Conservation (phyloP, 2,888 invertebrate species). For the Sphaerophoria taeniata region DNA sequence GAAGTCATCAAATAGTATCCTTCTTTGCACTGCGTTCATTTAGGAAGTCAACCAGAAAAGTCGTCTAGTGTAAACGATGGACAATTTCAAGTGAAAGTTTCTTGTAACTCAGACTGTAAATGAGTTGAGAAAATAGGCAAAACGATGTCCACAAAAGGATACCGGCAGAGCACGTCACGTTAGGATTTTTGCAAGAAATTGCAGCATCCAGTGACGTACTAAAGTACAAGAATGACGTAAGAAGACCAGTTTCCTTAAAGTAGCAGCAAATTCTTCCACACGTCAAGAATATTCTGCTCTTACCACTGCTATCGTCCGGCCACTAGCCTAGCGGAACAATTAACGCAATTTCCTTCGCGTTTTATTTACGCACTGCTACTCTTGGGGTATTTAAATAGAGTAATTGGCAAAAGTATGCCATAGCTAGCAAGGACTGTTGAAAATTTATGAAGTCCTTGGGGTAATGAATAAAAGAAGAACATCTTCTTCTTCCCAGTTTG, state of each 20-base stretch:
- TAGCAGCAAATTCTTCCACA: constrained; percentile 22
- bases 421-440: constrained; percentile 37
- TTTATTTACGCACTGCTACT: constrained; percentile 73
- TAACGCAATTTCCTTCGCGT: constrained; percentile 72
- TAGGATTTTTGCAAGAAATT: constrained; percentile 42
- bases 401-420: constrained; percentile 68
- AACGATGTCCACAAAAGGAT: constrained; percentile 14
- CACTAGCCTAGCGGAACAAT: constrained; percentile 48
- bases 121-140: not conserved
- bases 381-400: constrained; percentile 62
- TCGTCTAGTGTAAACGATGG: too few species aligned
- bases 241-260: not conserved
- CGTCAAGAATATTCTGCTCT: constrained; percentile 28
- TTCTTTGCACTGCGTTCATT: too few species aligned
- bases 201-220: constrained; percentile 40
- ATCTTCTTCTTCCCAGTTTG: constrained; percentile 23
- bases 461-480: constrained; percentile 67
- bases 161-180: constrained; percentile 40
- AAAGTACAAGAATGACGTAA: not conserved
- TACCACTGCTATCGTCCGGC: not conserved
- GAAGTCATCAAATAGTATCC: too few species aligned
- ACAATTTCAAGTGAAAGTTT: too few species aligned
- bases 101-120: not conserved
- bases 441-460: constrained; percentile 72
- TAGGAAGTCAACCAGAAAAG: too few species aligned